Conservation (phyloP, 1,140 invertebrate species). For the Spodoptera frugiperda region DNA sequence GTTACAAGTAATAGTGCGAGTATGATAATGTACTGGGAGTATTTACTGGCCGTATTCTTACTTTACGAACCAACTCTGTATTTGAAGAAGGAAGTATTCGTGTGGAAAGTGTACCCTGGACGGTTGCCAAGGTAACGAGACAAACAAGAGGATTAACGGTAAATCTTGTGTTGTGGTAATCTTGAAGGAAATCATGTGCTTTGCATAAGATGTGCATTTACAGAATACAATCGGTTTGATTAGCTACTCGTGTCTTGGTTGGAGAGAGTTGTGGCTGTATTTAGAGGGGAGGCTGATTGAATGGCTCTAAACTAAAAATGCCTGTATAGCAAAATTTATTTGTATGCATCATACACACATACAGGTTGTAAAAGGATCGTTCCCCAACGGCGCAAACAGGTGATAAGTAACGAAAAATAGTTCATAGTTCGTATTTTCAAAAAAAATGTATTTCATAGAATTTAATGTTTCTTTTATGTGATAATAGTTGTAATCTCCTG, state of each 20-base stretch:
- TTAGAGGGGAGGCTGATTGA: too few relatives aligned
- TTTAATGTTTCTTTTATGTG: too few relatives aligned
- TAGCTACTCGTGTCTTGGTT: not conserved
- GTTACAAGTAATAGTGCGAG: not conserved
- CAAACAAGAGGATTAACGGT: conserved; percentile 14
- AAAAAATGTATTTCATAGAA: too few relatives aligned
- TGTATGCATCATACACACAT: too few relatives aligned
- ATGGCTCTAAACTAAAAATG: too few relatives aligned
- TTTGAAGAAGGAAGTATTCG: conserved; percentile 1
- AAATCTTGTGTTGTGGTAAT: not conserved
- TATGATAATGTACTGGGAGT: not conserved
- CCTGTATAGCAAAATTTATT: too few relatives aligned
- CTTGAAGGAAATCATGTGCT: not conserved
- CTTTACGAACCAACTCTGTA: not conserved
- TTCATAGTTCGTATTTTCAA: too few relatives aligned
- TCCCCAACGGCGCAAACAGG: too few relatives aligned
- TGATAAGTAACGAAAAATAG: too few relatives aligned
- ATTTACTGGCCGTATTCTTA: not conserved
- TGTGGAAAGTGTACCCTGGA: not conserved
- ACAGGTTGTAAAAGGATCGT: too few relatives aligned
- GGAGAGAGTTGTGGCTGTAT: not conserved
- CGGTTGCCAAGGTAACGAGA: conserved; percentile 8
- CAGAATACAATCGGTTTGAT: not conserved
- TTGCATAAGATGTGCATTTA: not conserved
- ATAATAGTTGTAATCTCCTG: too few relatives aligned